Percentiles rank a stretch among this genome's conserved stretches.
Evolutionary conservation across 2,888 invertebrate genomes (phyloP).

Genomic region (Pharmacophagus antenor): DNA sequence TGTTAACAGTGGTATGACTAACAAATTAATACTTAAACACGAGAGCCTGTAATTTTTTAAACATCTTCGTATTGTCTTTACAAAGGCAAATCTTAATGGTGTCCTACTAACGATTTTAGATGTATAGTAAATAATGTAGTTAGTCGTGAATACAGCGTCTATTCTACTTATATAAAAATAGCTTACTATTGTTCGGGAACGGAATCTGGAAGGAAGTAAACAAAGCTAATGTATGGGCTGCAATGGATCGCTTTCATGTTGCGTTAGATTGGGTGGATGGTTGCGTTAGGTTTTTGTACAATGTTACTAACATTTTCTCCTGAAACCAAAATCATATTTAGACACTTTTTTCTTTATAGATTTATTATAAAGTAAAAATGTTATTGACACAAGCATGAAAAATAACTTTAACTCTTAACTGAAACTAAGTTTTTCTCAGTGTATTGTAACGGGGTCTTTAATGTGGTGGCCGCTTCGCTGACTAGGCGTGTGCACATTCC

Average conservation of each 20-base stretch:
- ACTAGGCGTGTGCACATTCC: slow-evolving; percentile 63
- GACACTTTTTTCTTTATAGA: neutral
- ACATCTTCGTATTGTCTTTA: too few relatives aligned
- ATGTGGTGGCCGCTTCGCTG: slow-evolving; percentile 56
- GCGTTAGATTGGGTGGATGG: slow-evolving; percentile 14
- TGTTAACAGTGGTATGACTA: too few relatives aligned
- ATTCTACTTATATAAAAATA: slow-evolving; percentile 14
- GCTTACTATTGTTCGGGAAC: slow-evolving; percentile 15
- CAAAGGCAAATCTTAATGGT: too few relatives aligned
- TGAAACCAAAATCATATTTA: slow-evolving; percentile 18
- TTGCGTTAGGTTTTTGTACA: too few relatives aligned
- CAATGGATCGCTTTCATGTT: slow-evolving; percentile 38
- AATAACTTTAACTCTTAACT: neutral
- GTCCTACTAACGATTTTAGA: too few relatives aligned
- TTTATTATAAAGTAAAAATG: neutral
- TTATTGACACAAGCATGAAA: neutral
- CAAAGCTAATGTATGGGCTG: slow-evolving; percentile 38
- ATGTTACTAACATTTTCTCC: slow-evolving; percentile 20
- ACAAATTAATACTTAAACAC: too few relatives aligned
- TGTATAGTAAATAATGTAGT: too few relatives aligned
- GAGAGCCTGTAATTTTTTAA: too few relatives aligned
- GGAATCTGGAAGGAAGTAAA: slow-evolving; percentile 33
- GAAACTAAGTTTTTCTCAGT: neutral
- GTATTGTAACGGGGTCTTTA: neutral
- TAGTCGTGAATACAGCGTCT: neutral